These are phyloP conservation scores for Lepidurus apus DNA, from an alignment of 1,140 invertebrate species.

Conservation along the genomic window DNA sequence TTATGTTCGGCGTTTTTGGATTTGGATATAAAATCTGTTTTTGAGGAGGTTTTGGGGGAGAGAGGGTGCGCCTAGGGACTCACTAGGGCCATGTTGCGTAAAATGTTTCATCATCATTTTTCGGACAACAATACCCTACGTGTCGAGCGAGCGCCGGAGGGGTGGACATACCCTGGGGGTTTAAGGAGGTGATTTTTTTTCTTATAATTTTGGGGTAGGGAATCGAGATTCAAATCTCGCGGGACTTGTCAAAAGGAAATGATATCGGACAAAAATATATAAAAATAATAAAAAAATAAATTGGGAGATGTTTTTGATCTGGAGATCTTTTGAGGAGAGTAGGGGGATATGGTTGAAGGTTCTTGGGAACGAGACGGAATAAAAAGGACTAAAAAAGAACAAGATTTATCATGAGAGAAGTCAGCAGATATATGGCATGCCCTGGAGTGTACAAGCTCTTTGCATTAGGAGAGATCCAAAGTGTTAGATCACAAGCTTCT, in stretches of 20 bases:
- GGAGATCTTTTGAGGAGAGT: no score
- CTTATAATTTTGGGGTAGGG: not conserved
- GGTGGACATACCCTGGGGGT: not conserved
- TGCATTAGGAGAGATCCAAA: conserved; percentile 8
- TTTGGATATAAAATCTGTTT: not conserved
- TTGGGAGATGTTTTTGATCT: no score
- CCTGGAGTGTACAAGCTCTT: conserved; percentile 21
- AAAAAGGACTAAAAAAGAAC: not conserved
- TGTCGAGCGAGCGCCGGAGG: not conserved
- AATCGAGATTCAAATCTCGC: conserved; percentile 10
- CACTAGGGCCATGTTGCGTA: conserved; percentile 5
- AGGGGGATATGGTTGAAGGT: no score
- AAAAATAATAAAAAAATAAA: no score
- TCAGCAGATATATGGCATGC: conserved; percentile 7
- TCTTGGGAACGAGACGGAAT: no score
- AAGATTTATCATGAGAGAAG: conserved; percentile 5
- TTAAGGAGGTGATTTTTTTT: no score
- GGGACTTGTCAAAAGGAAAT: not conserved
- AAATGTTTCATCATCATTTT: conserved; percentile 22
- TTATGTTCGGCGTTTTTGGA: not conserved
- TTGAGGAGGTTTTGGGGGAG: not conserved
- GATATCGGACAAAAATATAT: not conserved
- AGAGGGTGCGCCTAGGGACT: not conserved
- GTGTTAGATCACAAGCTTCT: conserved; percentile 21
- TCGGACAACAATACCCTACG: conserved; percentile 1